Percentiles rank a stretch among this genome's conserved stretches.
These are phyloP conservation scores for Chamaea fasciata DNA, from an alignment of 2,113 vertebrate species.

Conservation along the genomic window DNA sequence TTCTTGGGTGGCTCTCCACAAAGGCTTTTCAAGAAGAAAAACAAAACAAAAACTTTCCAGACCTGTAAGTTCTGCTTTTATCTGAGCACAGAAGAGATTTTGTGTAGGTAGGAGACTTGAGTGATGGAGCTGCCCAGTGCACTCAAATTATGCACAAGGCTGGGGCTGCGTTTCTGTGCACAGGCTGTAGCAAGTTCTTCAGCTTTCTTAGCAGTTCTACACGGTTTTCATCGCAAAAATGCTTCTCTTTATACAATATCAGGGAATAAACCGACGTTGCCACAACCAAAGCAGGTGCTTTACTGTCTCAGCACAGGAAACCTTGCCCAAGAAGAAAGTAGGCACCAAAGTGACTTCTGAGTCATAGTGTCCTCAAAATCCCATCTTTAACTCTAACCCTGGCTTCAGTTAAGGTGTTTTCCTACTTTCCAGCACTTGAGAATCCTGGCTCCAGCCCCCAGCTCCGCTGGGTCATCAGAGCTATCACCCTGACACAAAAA, in stretches of 20 bases:
- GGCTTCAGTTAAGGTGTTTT: background rate
- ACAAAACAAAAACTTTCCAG: too few species aligned
- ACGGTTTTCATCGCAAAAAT: background rate
- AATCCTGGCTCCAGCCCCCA: too few species aligned
- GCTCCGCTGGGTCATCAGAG: fast-evolving
- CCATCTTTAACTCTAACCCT: fast-evolving
- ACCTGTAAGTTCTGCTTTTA: background rate
- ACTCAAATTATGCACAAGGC: background rate
- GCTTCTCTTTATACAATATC: background rate
- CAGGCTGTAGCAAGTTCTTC: background rate
- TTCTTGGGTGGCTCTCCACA: background rate
- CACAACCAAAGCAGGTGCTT: too few species aligned
- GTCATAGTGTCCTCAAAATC: background rate
- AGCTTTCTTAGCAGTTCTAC: background rate
- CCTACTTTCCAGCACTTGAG: fast-evolving
- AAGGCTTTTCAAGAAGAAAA: background rate
- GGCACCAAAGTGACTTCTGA: background rate
- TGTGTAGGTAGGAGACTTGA: background rate
- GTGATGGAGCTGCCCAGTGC: background rate
- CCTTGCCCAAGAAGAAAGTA: background rate
- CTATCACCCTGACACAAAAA: too few species aligned
- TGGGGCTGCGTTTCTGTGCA: background rate
- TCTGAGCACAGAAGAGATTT: background rate
- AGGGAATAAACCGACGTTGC: background rate
- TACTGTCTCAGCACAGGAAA: background rate